These are phyloP conservation scores for Tillus elongatus DNA, from an alignment of 2,888 invertebrate species.

Conservation along the genomic window DNA sequence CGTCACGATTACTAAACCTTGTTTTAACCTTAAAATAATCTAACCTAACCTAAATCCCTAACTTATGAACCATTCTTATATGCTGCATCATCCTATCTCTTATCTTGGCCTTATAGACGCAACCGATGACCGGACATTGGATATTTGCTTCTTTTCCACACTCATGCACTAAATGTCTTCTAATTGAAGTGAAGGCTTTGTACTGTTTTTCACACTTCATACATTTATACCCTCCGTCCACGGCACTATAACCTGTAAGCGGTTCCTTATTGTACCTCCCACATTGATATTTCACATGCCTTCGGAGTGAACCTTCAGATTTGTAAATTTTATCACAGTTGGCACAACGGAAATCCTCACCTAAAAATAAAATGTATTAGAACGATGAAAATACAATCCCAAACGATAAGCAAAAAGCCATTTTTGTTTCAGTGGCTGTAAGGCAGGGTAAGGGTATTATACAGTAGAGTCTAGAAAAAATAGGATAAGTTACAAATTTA, in stretches of 20 bases:
- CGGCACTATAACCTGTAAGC: slow-evolving; percentile 25
- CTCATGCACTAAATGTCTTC: slow-evolving; percentile 29
- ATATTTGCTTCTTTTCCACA: slow-evolving; percentile 29
- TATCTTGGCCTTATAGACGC: slow-evolving; percentile 29
- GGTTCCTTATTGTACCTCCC: slow-evolving; percentile 25
- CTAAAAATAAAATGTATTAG: slow-evolving; percentile 10
- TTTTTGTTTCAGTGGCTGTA: no score
- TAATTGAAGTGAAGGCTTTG: slow-evolving; percentile 27
- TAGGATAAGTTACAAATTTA: no score
- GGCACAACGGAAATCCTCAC: slow-evolving; percentile 11
- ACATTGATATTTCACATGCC: slow-evolving; percentile 24
- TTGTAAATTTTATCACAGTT: slow-evolving; percentile 13
- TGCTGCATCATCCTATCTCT: slow-evolving; percentile 29
- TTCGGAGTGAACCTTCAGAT: slow-evolving; percentile 12
- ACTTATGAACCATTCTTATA: slow-evolving; percentile 16
- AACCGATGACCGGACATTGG: slow-evolving; percentile 27
- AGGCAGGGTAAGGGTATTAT: no score
- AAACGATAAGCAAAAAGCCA: no score
- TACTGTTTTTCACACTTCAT: slow-evolving; percentile 20
- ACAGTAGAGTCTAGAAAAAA: no score
- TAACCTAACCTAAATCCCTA: slow-evolving; percentile 15
- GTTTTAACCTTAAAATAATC: no score
- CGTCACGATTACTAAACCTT: no score
- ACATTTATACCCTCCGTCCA: slow-evolving; percentile 17
- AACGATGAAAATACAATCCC: no score